Conservation (phyloP, 2,888 invertebrate genomes). For the Sminthurides aquaticus region DNA sequence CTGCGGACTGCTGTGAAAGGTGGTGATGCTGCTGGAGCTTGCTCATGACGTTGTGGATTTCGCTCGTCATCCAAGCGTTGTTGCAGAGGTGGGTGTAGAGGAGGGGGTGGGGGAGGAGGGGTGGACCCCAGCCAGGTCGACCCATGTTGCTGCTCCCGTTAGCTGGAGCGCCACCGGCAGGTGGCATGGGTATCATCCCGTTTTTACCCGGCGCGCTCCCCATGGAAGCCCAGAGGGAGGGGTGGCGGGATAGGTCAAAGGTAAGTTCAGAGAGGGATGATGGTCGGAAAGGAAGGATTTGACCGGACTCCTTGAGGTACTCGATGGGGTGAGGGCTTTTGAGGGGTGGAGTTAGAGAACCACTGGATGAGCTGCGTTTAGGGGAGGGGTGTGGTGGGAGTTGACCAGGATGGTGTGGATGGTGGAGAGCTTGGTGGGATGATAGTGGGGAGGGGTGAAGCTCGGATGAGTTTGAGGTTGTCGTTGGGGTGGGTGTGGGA, state of each 20-base stretch:
- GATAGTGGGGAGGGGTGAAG: constrained; percentile 20
- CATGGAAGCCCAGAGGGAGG: constrained; percentile 32
- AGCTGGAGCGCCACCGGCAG: background rate
- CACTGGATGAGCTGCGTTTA: constrained; percentile 11
- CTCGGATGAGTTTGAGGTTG: constrained; percentile 5
- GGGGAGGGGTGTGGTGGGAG: constrained; percentile 16
- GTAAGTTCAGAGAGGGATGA: constrained; percentile 19
- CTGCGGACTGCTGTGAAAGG: background rate
- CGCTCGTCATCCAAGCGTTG: constrained; percentile 43
- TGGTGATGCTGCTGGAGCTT: constrained; percentile 33
- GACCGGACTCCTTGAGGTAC: constrained; percentile 20
- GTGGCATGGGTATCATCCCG: background rate
- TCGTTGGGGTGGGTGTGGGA: background rate
- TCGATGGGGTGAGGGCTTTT: constrained; percentile 28
- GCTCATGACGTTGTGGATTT: constrained; percentile 42
- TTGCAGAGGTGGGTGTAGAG: constrained; percentile 42
- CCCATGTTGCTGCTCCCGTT: background rate
- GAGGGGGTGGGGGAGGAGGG: constrained; percentile 38
- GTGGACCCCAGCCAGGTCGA: constrained; percentile 21
- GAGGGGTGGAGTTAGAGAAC: constrained; percentile 29
- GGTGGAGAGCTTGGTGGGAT: background rate
- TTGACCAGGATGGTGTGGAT: background rate
- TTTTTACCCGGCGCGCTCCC: background rate
- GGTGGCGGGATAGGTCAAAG: constrained; percentile 39
- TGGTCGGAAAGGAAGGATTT: constrained; percentile 7